A percentile compares a stretch with the other conserved stretches of the same genome.
phyloP scores from a whole-genome alignment of 2,113 vertebrate species.

The Spea bombifrons region DNA sequence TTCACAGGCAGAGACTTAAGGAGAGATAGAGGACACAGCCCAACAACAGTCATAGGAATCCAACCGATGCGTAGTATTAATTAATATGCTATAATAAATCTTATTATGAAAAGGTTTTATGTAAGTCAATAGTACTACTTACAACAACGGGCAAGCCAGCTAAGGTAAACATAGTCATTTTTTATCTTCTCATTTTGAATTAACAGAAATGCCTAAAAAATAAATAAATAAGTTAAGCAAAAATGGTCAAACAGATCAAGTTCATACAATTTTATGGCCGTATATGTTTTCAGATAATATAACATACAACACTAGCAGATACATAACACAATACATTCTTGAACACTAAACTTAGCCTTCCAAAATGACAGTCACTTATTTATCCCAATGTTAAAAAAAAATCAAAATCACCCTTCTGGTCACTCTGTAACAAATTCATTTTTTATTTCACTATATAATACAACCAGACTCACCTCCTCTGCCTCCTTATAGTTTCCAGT shows the following conservation, averaged over 20 bases:
- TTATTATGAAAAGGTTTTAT: neutral
- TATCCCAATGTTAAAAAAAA: no score
- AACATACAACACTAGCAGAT: no score
- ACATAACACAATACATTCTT: neutral
- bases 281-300: no score
- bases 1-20: no score
- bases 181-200: constrained; percentile 96
- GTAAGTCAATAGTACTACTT: constrained; percentile 59
- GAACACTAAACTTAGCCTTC: neutral
- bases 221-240: constrained; percentile 42
- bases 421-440: no score
- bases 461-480: constrained; percentile 77
- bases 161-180: constrained; percentile 91
- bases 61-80: no score
- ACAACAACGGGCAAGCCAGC: constrained; percentile 97
- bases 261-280: no score
- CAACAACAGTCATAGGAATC: no score
- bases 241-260: neutral
- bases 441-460: neutral
- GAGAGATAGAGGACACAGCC: no score
- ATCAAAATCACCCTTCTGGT: no score
- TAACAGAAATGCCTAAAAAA: constrained; percentile 84
- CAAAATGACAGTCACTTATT: neutral
- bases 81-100: no score
- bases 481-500: constrained; percentile 87